Evolutionary conservation across 2,113 vertebrate genomes (phyloP), one percentile per base, ranked within the genome.

Genomic region (Microtus pennsylvanicus): DNA sequence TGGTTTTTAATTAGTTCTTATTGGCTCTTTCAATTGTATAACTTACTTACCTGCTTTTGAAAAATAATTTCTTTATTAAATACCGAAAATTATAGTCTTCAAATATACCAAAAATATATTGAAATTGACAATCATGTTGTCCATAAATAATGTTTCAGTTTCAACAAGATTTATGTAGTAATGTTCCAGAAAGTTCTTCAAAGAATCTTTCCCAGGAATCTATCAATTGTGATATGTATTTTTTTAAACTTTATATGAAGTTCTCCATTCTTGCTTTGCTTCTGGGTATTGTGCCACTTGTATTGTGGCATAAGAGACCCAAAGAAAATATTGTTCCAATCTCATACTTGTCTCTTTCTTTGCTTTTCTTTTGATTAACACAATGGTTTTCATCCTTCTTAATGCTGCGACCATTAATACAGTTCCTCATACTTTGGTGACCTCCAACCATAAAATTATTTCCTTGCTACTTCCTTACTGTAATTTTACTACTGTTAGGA

Each of bases 1-100:
- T 96, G 72, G 47, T 85, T 96, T 94, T 95, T 91, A 96, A 93
- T 89, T 61, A 74, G 14, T 86, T 95, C 77, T 90, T 96, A 47
- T 76, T 92, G 47, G 45, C 70, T 87, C 80, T 96, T 96, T 94
- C 88, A 91, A 91, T 89, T 52, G 28, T 12, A 77, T 61, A 77
- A 90, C 24, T 86, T 93, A 63, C 81, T 94, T 96, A 91, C 38
- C 50, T 96, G 26, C 47, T 95, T 94, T 96, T 42, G 21, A 28
- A 28, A n/a, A 72, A 76, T 13, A 42, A 42, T 19, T 45, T 22
- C 74, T 61, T 63, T 19, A 7, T 9, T 61, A 92, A 24, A 30
- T 45, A 22, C 42, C 55, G 30, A 26, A 61, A 80, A 35, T 1
- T 35, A 65, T 0, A 70, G 47, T 90, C 47, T 90, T 85, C 58